These are phyloP conservation scores for Melanargia galathea DNA, from an alignment of 2,888 invertebrate species.

Conservation along the genomic window DNA sequence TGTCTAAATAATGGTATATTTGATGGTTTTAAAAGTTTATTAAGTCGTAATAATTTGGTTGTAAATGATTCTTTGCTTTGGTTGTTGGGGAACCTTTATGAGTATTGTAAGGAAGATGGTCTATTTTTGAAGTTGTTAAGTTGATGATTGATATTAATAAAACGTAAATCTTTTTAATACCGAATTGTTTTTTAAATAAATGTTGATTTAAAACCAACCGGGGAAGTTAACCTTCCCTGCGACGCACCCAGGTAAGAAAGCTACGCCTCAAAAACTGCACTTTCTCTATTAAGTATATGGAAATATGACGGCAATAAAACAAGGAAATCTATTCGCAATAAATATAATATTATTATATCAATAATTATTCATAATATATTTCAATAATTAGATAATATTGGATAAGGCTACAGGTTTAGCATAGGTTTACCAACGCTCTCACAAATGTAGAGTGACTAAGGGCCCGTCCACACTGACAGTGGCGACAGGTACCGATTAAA, in stretches of 20 bases:
- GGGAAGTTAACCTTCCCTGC: too few relatives aligned
- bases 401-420: slow-evolving; percentile 76
- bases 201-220: too few relatives aligned
- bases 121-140: slow-evolving; percentile 47
- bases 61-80: slow-evolving; percentile 53
- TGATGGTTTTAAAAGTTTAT: slow-evolving; percentile 44
- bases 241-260: too few relatives aligned
- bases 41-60: slow-evolving; percentile 42
- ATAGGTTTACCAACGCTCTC: slow-evolving; percentile 62
- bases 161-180: slow-evolving; percentile 10
- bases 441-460: slow-evolving; percentile 57
- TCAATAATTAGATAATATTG: slow-evolving; percentile 68
- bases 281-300: background rate
- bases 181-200: too few relatives aligned
- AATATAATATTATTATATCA: slow-evolving; percentile 76
- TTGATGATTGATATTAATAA: slow-evolving; percentile 29
- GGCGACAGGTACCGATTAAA: slow-evolving; percentile 22
- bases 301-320: slow-evolving; percentile 38
- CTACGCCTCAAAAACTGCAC: too few relatives aligned
- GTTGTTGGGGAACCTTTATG: slow-evolving; percentile 66
- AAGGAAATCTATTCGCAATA: slow-evolving; percentile 59
- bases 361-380: slow-evolving; percentile 67
- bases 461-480: slow-evolving; percentile 45
- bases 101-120: slow-evolving; percentile 46
- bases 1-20: slow-evolving; percentile 47